Evolutionary conservation across 1,140 invertebrate genomes (phyloP), one percentile per base, ranked within the genome.

Genomic region (Schlechtendalia chinensis): DNA sequence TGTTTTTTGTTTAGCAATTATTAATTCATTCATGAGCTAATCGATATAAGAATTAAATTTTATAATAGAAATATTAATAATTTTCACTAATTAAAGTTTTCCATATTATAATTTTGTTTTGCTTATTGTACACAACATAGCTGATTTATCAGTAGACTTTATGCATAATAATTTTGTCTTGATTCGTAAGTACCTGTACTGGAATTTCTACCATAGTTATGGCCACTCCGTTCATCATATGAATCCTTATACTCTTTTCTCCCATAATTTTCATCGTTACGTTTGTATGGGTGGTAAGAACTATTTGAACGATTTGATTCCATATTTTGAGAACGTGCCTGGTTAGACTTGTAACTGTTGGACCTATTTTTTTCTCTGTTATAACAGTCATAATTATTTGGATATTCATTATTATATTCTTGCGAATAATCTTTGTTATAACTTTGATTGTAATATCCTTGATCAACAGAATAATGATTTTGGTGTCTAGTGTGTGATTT

Each of bases 401-500:
- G 14, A 27, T n/a, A 63, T 50, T 45, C 32, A 47, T 50, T 69
- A 5, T 17, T 14, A 59, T 17, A 27, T 27, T 79, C 58, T 47
- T 79, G 8, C 22, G 22, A 45, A 45, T 12, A 24, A 27, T 63
- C 17, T 27, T 63, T 16, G 11, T 27, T 63, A 19, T n/a, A 79
- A 61, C 17, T 45, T 61, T 1, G 32, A 79, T 63, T 22, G 54
- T 53, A 3, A 72, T 72, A 50, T 27, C 54, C 69, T 72, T 17
- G 69, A 72, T 53, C 27, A 53, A 8, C 19, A 79, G 32, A 6
- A 77, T 71, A 71, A 71, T 77, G 14, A 61, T 79, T 61, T 50
- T 50, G 39, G 47, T 39, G 10, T 47, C 29, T 79, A 6, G 8
- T 63, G 14, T 63, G 47, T 45, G n/a, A 39, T 61, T 77, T 32